Percentiles rank a stretch among this genome's conserved stretches.
phyloP scores from a whole-genome alignment of 1,140 invertebrate species.

The Steinernema feltiae region DNA sequence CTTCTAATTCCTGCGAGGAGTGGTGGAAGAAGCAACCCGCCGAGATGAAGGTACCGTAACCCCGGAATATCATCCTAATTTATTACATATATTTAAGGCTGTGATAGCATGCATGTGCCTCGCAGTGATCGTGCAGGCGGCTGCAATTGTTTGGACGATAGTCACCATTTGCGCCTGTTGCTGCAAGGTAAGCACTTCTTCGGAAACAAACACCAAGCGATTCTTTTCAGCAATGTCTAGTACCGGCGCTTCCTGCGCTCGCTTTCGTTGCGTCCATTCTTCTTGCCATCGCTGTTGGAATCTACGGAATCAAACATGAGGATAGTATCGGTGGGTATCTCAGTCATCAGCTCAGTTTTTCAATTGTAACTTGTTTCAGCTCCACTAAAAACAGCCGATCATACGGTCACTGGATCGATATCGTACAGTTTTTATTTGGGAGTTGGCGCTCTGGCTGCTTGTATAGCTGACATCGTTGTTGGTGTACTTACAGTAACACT shows the following conservation, averaged over 20 bases:
- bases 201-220: not conserved
- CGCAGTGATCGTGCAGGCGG: not conserved
- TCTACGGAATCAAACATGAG: not conserved
- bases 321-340: not conserved
- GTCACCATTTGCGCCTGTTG: not conserved
- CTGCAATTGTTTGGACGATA: not conserved
- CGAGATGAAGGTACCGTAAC: too few relatives aligned
- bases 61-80: too few relatives aligned
- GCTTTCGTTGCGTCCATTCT: not conserved
- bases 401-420: not conserved
- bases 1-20: not conserved
- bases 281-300: not conserved
- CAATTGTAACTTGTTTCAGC: not conserved
- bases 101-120: not conserved
- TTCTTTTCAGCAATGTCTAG: not conserved
- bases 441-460: not conserved
- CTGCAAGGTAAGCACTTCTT: not conserved
- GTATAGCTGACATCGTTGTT: not conserved
- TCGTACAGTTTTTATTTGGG: not conserved
- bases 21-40: not conserved
- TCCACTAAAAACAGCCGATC: not conserved
- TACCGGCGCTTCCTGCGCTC: not conserved
- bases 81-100: too few relatives aligned
- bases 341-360: not conserved
- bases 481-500: not conserved